A percentile compares a stretch with the other conserved stretches of the same genome.
These are phyloP conservation scores for Pseudomyrmex sp. DNA, from an alignment of 1,140 invertebrate genomes.

Conservation along the genomic window DNA sequence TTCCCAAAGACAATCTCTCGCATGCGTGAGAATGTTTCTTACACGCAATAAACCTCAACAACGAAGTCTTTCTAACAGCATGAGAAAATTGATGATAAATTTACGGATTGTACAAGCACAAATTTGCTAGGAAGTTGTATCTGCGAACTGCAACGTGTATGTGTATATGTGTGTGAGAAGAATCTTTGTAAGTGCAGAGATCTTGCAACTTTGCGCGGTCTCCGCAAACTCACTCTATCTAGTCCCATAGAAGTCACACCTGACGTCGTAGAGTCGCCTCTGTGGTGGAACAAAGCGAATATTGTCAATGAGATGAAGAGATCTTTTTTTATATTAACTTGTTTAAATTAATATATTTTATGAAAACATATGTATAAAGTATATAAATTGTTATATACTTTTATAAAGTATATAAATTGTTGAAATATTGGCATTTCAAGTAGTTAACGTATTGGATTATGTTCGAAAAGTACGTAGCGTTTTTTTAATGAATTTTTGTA, in stretches of 20 bases:
- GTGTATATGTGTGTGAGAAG: too few relatives aligned
- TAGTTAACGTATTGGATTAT: too few relatives aligned
- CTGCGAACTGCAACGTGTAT: not conserved
- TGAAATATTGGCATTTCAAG: too few relatives aligned
- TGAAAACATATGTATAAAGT: too few relatives aligned
- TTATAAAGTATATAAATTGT: too few relatives aligned
- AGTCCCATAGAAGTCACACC: not conserved
- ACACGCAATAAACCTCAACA: not conserved
- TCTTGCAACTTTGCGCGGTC: not conserved
- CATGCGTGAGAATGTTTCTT: not conserved
- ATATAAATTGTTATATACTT: too few relatives aligned
- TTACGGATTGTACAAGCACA: not conserved
- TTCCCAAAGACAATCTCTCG: not conserved
- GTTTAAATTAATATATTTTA: too few relatives aligned
- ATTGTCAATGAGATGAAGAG: not conserved
- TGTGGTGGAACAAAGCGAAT: slow-evolving; percentile 4
- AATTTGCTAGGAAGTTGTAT: not conserved
- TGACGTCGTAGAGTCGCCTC: not conserved
- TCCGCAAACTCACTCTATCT: not conserved
- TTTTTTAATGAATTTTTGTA: too few relatives aligned
- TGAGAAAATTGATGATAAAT: not conserved
- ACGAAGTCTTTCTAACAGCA: not conserved
- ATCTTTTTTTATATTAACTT: too few relatives aligned
- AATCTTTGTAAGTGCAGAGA: not conserved
- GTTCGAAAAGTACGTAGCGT: too few relatives aligned